Evolutionary conservation across 1,140 invertebrate species (phyloP), one percentile per base, ranked within the genome.

Genomic region (Leptinotarsa texana): DNA sequence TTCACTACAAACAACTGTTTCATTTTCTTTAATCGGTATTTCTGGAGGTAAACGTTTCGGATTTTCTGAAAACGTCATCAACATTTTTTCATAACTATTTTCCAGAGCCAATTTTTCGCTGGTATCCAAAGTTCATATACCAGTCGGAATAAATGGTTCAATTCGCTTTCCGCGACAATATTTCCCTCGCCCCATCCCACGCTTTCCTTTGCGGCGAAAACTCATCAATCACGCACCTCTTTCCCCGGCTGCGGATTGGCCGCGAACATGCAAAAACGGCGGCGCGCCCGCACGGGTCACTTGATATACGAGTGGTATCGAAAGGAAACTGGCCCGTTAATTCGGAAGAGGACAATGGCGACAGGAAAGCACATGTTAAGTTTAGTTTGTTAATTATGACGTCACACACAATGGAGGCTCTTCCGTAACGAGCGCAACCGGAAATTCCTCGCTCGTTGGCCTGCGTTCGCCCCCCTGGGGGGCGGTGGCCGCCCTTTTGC

Each of bases 291-390:
- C 78, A 76, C 83, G 81, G 82, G 81, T 82, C 80, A 83, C 79
- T 83, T 84, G 83, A 83, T 83, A 78, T 82, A 83, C 79, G 81
- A 77, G 79, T 80, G 79, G 77, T 82, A 83, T 85, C 83, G 83
- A 84, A 85, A 81, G 82, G 84, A 83, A 85, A 80, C 80, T 77
- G 79, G 81, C 80, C 77, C 84, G 83, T 84, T 85, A 85, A 85
- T 85, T 84, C 81, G 75, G 80, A 82, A 83, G 79, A 82, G 82
- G 76, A 85, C 84, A 85, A 85, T 84, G 84, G 84, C 77, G 80
- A 78, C 84, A 85, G 84, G 84, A 85, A 85, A 85, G 84, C 84
- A 85, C 84, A 85, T 85, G 84, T 85, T 85, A 84, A 84, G 84
- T 85, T 85, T 85, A 85, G 84, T 85, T 85, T 84, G 83, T 85